These are phyloP conservation scores for Callimorpha dominula DNA, from an alignment of 2,888 invertebrate genomes.

Conservation along the genomic window DNA sequence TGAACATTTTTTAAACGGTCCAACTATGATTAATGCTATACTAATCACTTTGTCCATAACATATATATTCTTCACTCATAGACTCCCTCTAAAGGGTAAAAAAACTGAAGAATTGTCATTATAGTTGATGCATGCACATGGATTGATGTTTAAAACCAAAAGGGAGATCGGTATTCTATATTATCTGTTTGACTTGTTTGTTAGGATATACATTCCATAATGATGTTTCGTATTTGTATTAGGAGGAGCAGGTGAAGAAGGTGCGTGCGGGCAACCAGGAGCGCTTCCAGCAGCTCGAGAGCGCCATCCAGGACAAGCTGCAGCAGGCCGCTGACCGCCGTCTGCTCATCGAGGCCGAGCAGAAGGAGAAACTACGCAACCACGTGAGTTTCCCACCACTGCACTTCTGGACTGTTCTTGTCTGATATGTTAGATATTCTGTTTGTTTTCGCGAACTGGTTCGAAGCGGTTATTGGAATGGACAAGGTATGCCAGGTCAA, in stretches of 20 bases:
- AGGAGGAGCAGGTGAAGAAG: slow-evolving; percentile 92
- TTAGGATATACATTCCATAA: too few species aligned
- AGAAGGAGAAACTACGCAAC: slow-evolving; percentile 92
- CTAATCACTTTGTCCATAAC: too few species aligned
- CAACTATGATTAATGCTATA: too few species aligned
- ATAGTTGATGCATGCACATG: too few species aligned
- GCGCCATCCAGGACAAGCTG: slow-evolving; percentile 88
- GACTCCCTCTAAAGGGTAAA: too few species aligned
- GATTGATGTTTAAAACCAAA: too few species aligned
- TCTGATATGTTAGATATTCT: slow-evolving; percentile 35
- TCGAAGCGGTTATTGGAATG: slow-evolving; percentile 29
- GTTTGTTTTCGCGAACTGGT: slow-evolving; percentile 42
- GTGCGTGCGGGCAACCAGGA: slow-evolving; percentile 90
- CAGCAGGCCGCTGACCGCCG: slow-evolving; percentile 89
- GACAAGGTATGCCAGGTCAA: slow-evolving; percentile 26
- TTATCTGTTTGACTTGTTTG: too few species aligned
- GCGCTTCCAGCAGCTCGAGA: slow-evolving; percentile 89
- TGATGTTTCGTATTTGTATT: not conserved
- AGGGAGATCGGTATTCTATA: too few species aligned
- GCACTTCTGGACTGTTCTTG: not conserved
- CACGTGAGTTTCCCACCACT: slow-evolving; percentile 87
- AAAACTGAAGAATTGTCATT: too few species aligned
- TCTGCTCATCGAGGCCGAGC: slow-evolving; percentile 91
- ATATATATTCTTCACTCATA: too few species aligned
- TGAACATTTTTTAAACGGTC: too few species aligned